Conservation (phyloP, 2,888 invertebrate species). For the Gymnosoma rotundatum region DNA sequence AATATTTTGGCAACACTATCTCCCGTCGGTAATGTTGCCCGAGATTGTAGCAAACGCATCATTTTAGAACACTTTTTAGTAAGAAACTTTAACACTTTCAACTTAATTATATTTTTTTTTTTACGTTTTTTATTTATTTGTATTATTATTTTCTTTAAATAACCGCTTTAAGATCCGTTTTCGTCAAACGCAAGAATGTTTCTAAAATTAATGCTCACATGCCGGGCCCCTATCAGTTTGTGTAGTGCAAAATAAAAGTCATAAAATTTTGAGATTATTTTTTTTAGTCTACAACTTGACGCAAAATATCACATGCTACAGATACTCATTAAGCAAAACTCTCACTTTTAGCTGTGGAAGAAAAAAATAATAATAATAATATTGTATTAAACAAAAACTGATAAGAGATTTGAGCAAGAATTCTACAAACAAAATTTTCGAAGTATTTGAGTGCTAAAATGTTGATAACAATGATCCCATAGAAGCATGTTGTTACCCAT, state of each 20-base stretch:
- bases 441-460: slow-evolving; percentile 5
- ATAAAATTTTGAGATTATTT: slow-evolving; percentile 21
- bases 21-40: slow-evolving; percentile 73
- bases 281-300: not conserved
- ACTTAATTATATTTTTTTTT: slow-evolving; percentile 28
- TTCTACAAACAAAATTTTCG: slow-evolving; percentile 6
- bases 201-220: slow-evolving; percentile 73
- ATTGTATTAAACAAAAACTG: slow-evolving; percentile 15
- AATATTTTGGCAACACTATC: slow-evolving; percentile 71
- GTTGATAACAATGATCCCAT: slow-evolving; percentile 48
- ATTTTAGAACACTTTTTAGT: slow-evolving; percentile 72
- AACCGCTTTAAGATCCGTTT: slow-evolving; percentile 74
- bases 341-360: slow-evolving; percentile 44
- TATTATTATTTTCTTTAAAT: slow-evolving; percentile 2
- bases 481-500: slow-evolving; percentile 11
- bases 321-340: slow-evolving; percentile 9
- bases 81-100: slow-evolving; percentile 33
- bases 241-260: not conserved
- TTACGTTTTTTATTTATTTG: slow-evolving; percentile 1
- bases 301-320: not conserved
- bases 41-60: slow-evolving; percentile 78
- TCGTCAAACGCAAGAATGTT: slow-evolving; percentile 75
- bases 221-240: slow-evolving; percentile 72
- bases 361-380: not conserved
- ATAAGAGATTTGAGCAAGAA: slow-evolving; percentile 54